Conservation (phyloP, 2,113 vertebrate species). For the Aphelocoma coerulescens region DNA sequence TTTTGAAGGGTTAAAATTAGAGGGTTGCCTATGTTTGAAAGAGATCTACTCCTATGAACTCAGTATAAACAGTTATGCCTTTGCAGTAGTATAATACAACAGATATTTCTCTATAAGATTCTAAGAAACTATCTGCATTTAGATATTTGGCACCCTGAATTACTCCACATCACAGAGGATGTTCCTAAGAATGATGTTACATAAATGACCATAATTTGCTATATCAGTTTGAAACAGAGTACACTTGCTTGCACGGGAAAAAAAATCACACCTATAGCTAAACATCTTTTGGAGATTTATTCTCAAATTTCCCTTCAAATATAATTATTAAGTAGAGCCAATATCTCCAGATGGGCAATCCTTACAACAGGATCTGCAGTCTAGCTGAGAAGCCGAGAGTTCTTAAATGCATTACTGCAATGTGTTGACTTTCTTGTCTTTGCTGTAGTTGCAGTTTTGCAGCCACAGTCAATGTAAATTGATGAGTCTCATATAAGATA, state of each 20-base stretch:
- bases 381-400: constrained; percentile 19
- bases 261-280: neutral
- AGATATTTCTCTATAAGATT: neutral
- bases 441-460: constrained; percentile 35
- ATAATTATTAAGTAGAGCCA: neutral
- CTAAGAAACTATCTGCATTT: neutral
- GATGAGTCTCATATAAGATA: constrained; percentile 43
- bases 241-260: neutral
- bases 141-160: neutral
- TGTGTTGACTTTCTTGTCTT: neutral
- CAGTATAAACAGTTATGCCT: neutral
- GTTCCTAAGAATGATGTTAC: neutral
- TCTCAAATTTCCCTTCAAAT: neutral
- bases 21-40: neutral
- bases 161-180: neutral
- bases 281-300: neutral
- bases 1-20: neutral
- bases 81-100: neutral
- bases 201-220: neutral
- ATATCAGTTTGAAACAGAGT: neutral
- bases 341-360: neutral
- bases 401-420: constrained; percentile 5
- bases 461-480: constrained; percentile 33
- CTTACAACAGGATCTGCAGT: neutral
- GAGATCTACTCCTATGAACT: neutral